Evolutionary conservation across 53 echinoderm and acorn worm genomes (phyloP), one percentile per base, ranked within the genome.

Genomic region (Pentamera pediparva): DNA sequence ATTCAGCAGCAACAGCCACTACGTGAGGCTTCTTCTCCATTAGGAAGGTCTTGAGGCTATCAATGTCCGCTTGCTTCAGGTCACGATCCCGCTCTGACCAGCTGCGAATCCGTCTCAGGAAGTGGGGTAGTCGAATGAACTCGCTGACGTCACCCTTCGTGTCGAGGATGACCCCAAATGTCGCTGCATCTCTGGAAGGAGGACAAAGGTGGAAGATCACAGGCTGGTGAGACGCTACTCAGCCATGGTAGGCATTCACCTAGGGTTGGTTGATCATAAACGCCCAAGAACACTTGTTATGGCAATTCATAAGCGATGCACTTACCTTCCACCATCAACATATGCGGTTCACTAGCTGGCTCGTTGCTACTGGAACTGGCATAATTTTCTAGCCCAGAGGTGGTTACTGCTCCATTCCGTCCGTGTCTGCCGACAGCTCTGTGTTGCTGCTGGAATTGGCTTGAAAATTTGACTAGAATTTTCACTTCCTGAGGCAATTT

Each of bases 21-120:
- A 96, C 98, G 69, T 96, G 91, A 21, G 98, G 98, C 75, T 85
- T 91, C 82, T 91, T 88, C 30, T 56, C 76, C 18, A 81, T 78
- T 57, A 96, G 61, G 80, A 96, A 96, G 21, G 64, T 80, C 65
- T 96, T 96, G 9, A 96, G 63, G 9, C 85, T 77, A 15, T 96
- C 91, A 15, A 96, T 69, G 72, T 96, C 98, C 0, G 76, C 86
- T 45, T 83, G 83, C 62, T 96, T 96, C 21, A 96, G 81, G 38
- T 96, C 98, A 19, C 86, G 45, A 52, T 96, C 98, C 49, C 91
- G 70, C 76, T 96, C 88, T 30, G 55, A 86, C 81, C 64, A 83
- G 73, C 88, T 86, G 28, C 79, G 88, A 18, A 73, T 58, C 28
- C 88, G 51, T 28, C 88, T 61, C 62, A 91, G 63, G 76, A 96